Evolutionary conservation across 2,888 invertebrate species (phyloP), one percentile per base, ranked within the genome.

Genomic region (Lydus trimaculatus): DNA sequence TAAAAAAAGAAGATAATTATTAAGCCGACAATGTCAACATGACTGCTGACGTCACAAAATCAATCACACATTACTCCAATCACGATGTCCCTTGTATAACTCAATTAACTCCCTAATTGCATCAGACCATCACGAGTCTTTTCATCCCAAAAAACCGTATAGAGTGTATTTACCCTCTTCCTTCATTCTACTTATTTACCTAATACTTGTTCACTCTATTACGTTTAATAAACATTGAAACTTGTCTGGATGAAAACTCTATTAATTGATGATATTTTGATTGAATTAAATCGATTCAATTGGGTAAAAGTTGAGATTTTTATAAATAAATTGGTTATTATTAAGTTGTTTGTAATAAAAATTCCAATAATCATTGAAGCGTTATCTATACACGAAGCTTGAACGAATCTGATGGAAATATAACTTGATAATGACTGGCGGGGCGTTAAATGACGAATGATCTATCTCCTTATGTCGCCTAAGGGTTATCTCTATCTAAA

Each of bases 21-120:
- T 63, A 39, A 15, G 39, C 31, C 13, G 64, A 52, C 33, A 58
- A 58, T 58, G 31, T 52, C 20, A 28, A 61, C 64, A 62, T 63
- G 56, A 67, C 65, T 58, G 67, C 59, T 78, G 78, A 80, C 80
- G 80, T 81, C 80, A 78, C 75, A 78, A 78, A 82, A 82, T 82
- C 80, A 82, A 82, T 82, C 80, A 80, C 75, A 78, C 73, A 75
- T 75, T 76, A 77, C 76, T 74, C 77, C 77, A 80, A 80, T 79
- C 77, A 78, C 74, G 75, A 72, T 70, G 74, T 73, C 74, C 75
- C 76, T 72, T 68, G 65, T 75, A 75, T 80, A 80, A 81, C 78
- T 76, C 78, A 75, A 81, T 81, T 79, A 81, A 73, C 68, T 66
- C 73, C 70, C 73, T 80, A 80, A 81, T 81, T 80, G 79, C 77